Evolutionary conservation across 2,113 vertebrate genomes (phyloP).

Genomic region (Hepsetus odoe): DNA sequence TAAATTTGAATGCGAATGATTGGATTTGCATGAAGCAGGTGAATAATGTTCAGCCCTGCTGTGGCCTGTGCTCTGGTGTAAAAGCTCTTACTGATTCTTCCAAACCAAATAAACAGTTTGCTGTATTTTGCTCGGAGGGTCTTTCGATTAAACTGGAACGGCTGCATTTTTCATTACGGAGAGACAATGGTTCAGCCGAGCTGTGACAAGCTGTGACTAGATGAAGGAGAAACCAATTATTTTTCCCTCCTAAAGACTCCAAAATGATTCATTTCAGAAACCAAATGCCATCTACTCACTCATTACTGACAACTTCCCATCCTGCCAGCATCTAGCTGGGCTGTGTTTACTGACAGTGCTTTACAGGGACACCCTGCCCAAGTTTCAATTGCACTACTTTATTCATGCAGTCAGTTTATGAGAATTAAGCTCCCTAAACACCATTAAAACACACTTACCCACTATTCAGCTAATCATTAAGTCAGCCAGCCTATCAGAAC

Average conservation of each 20-base stretch:
- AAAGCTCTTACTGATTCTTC: conserved; percentile 9
- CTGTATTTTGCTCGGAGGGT: conserved; percentile 31
- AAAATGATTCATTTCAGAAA: conserved; percentile 3
- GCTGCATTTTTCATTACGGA: conserved; percentile 12
- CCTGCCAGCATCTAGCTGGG: neutral
- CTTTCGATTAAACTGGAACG: conserved; percentile 44
- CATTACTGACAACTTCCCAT: neutral
- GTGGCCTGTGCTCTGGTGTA: conserved; percentile 7
- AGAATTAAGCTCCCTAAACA: too few species aligned
- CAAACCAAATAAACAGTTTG: conserved; percentile 40
- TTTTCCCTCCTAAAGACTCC: neutral
- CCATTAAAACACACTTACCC: too few species aligned
- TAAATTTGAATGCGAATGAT: conserved; percentile 51
- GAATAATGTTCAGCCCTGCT: conserved; percentile 17
- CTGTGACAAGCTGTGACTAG: conserved; percentile 1
- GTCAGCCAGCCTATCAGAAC: too few species aligned
- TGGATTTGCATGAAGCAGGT: conserved; percentile 48
- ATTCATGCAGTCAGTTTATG: too few species aligned
- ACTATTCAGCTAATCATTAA: too few species aligned
- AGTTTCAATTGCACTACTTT: too few species aligned
- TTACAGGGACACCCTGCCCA: too few species aligned
- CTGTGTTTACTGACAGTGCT: too few species aligned
- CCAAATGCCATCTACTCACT: neutral
- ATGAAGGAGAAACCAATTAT: conserved; percentile 28
- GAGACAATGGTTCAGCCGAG: conserved; percentile 1